These are phyloP conservation scores for Rana temporaria DNA, from an alignment of 2,113 vertebrate genomes.

Conservation along the genomic window DNA sequence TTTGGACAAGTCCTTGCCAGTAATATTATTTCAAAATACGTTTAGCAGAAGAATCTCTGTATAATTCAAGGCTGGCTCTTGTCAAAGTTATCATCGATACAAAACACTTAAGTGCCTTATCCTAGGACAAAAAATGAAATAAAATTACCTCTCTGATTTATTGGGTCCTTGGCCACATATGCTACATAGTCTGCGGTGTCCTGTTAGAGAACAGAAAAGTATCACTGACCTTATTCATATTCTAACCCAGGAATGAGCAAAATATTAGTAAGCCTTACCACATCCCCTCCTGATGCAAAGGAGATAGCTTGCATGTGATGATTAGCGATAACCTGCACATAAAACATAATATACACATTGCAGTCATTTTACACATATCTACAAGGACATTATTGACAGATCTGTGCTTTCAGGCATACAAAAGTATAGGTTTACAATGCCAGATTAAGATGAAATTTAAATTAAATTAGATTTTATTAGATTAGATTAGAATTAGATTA, in stretches of 20 bases:
- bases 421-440: background rate
- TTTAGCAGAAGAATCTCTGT: too few species aligned
- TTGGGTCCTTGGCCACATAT: constrained; percentile 81
- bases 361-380: background rate
- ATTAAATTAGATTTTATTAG: too few species aligned
- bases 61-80: too few species aligned
- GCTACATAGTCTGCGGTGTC: constrained; percentile 85
- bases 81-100: too few species aligned
- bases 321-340: constrained; percentile 82
- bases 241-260: background rate
- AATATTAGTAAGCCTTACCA: constrained; percentile 68
- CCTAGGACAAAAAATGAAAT: background rate
- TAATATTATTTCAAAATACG: too few species aligned
- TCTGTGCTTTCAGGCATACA: background rate
- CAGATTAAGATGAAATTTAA: background rate
- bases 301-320: constrained; percentile 90
- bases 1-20: too few species aligned
- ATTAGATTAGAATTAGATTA: background rate
- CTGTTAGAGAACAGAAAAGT: constrained; percentile 67
- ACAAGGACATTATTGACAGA: background rate
- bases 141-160: constrained; percentile 81
- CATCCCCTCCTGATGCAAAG: constrained; percentile 87
- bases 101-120: too few species aligned
- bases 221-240: background rate
- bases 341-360: background rate